Conservation (phyloP, 1,140 invertebrate genomes). For the Phenacoccus solenopsis region DNA sequence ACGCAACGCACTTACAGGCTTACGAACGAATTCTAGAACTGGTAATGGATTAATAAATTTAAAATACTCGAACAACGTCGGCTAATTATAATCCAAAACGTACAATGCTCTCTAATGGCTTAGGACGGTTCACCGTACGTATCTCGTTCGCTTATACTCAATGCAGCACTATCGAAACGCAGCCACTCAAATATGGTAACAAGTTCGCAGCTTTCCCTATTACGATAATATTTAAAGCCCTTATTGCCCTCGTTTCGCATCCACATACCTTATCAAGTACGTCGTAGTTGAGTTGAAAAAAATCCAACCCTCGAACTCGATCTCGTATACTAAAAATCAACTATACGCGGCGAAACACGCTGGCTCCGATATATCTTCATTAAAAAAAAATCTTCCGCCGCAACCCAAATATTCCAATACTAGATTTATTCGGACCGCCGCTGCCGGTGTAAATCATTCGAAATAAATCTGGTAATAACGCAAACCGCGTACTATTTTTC, state of each 20-base stretch:
- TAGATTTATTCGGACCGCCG: background rate
- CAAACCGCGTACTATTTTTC: background rate
- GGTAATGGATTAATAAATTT: background rate
- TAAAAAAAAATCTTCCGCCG: background rate
- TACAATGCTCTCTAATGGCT: background rate
- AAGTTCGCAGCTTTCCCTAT: no score
- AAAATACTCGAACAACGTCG: no score
- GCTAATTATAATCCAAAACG: background rate
- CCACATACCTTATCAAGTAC: no score
- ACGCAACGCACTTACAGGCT: background rate
- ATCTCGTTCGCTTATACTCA: no score
- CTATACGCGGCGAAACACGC: no score
- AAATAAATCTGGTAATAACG: constrained; percentile 2
- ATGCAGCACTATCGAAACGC: no score
- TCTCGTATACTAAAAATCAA: no score
- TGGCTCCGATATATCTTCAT: constrained; percentile 3
- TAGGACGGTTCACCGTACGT: background rate
- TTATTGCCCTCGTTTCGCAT: no score
- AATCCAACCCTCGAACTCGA: no score
- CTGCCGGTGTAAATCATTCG: background rate
- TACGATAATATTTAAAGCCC: no score
- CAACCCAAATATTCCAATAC: background rate
- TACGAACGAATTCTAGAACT: background rate
- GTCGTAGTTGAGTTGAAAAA: no score
- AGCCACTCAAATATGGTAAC: no score